phyloP scores from a whole-genome alignment of 1,140 invertebrate species.

The Acromyrmex echinatior region DNA sequence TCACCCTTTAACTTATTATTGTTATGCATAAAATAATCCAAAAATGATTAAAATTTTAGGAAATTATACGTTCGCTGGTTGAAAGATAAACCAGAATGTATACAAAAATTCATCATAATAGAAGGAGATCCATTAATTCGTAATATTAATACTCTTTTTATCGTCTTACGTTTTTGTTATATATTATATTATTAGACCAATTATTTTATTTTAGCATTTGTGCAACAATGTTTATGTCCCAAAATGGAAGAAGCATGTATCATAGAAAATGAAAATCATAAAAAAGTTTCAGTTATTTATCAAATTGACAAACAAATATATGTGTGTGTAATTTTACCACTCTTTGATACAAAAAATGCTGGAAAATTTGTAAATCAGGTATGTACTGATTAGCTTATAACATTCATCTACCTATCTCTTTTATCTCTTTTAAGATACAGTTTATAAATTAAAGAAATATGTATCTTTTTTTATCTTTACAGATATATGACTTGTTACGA shows the following conservation, averaged over 20 bases:
- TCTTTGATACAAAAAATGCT: slow-evolving; percentile 77
- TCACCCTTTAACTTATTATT: slow-evolving; percentile 37
- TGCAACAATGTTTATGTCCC: slow-evolving; percentile 62
- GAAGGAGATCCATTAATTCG: slow-evolving; percentile 79
- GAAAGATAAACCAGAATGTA: slow-evolving; percentile 67
- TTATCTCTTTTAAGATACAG: not conserved
- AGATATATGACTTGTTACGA: slow-evolving; percentile 80
- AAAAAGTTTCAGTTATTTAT: slow-evolving; percentile 76
- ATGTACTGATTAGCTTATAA: slow-evolving; percentile 43
- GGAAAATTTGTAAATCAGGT: slow-evolving; percentile 78
- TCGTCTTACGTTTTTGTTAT: not conserved
- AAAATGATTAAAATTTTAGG: slow-evolving; percentile 63
- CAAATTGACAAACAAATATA: slow-evolving; percentile 75
- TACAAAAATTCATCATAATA: slow-evolving; percentile 78
- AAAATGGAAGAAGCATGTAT: slow-evolving; percentile 75
- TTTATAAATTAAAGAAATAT: slow-evolving; percentile 27
- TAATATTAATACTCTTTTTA: slow-evolving; percentile 51
- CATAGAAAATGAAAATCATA: slow-evolving; percentile 74
- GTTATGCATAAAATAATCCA: not conserved
- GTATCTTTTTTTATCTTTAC: slow-evolving; percentile 45
- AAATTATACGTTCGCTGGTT: slow-evolving; percentile 76
- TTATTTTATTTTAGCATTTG: slow-evolving; percentile 75
- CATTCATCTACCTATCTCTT: not conserved
- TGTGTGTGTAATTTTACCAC: slow-evolving; percentile 76
- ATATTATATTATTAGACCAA: not conserved